Percentiles rank a stretch among this genome's conserved stretches.
These are phyloP conservation scores for Propsilocerus akamusi DNA, from an alignment of 1,140 invertebrate species.

Conservation along the genomic window DNA sequence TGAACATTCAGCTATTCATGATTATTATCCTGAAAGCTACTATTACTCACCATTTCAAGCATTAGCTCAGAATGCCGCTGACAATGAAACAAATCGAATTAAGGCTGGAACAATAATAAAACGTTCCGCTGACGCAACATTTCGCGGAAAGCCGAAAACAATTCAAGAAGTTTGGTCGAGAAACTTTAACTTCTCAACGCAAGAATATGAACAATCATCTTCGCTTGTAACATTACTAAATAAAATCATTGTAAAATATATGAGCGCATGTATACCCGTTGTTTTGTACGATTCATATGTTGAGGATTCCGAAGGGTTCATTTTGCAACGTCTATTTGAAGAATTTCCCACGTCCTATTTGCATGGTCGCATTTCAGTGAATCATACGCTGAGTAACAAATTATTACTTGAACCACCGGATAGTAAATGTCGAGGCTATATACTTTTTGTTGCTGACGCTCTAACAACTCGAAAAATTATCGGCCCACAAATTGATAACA, in stretches of 20 bases:
- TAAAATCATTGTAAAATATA: slow-evolving; percentile 32
- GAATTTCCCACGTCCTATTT: slow-evolving; percentile 33
- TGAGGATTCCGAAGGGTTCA: slow-evolving; percentile 28
- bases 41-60: neutral
- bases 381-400: slow-evolving; percentile 19
- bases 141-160: slow-evolving; percentile 32
- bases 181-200: slow-evolving; percentile 23
- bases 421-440: slow-evolving; percentile 35
- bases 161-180: slow-evolving; percentile 28
- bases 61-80: neutral
- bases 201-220: slow-evolving; percentile 25
- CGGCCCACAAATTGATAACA: slow-evolving; percentile 32
- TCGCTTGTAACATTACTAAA: slow-evolving; percentile 34
- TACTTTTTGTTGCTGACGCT: slow-evolving; percentile 42
- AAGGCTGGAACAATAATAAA: slow-evolving; percentile 10
- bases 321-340: slow-evolving; percentile 33
- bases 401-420: slow-evolving; percentile 19
- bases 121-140: slow-evolving; percentile 24
- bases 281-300: slow-evolving; percentile 38
- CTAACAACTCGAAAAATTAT: slow-evolving; percentile 31
- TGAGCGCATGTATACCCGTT: slow-evolving; percentile 35
- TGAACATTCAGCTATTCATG: neutral
- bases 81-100: neutral
- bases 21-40: neutral
- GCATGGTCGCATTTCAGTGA: slow-evolving; percentile 33